Evolutionary conservation across 2,797 vertebrate genomes (phyloP), one percentile per base, ranked within the genome.

Genomic region (Picus viridis): DNA sequence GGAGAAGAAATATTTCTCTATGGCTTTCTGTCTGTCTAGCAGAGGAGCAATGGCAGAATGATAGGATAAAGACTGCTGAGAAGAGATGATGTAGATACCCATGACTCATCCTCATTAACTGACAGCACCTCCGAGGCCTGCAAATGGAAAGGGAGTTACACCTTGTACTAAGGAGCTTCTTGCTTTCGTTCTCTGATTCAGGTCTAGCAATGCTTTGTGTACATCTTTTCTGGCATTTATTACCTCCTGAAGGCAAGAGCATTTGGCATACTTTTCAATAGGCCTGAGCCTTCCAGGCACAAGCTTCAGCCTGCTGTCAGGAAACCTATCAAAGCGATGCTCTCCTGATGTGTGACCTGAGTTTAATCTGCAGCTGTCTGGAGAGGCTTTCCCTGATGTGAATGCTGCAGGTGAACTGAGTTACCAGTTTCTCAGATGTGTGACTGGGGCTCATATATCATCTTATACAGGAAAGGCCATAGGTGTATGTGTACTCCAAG

Each of bases 331-430:
- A 67, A 94, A 82, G 74, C 1, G 2, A 20, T 58, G 22, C 30
- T 88, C 22, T 92, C 16, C 53, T 9, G 5, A 6, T 2, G 1
- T 72, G 26, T 53, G 65, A 69, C 59, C 26, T 32, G 89, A 47
- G 22, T 74, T 95, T 75, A 34, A 77, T 20, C 47, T 92, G 57
- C 53, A 91, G 49, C 47, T 90, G 16, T 65, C 53, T 56, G 62
- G 65, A 75, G 72, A 70, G 53, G 23, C 53, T 81, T 84, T 80
- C 43, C 19, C 29, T 71, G 16, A 26, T 26, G 43, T 32, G 39
- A 54, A 24, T 0, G 2, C 34, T 63, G 73, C 3, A 8, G 43
- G 2, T 53, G 32, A 51, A 47, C 58, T 0, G 0, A 57, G 16
- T 61, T 58, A 56, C 22, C 3, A 1, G 2, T 29, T 76, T 77